A percentile compares a stretch with the other conserved stretches of the same genome.
phyloP scores from a whole-genome alignment of 2,113 vertebrate genomes.

The Zosterops borbonicus region DNA sequence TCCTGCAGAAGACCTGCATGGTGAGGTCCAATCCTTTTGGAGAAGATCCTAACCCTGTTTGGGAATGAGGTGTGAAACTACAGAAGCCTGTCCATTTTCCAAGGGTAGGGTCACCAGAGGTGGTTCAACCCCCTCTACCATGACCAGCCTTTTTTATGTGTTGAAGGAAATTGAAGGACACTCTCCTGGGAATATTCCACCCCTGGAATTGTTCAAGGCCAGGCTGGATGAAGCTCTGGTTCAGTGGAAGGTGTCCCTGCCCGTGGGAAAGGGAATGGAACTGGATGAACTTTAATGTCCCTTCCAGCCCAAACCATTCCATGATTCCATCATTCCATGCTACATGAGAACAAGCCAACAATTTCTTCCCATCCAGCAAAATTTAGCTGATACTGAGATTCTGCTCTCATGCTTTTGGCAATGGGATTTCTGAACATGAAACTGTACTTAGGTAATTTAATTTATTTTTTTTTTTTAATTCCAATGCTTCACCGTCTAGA shows the following conservation, averaged over 20 bases:
- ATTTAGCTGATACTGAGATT: background rate
- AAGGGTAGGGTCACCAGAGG: constrained; percentile 23
- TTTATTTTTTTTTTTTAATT: background rate
- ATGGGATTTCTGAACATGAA: background rate
- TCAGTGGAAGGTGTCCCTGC: background rate
- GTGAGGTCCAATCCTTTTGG: background rate
- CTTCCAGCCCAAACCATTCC: background rate
- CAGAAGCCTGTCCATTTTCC: constrained; percentile 72
- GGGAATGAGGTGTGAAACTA: constrained; percentile 53
- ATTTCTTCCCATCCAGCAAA: background rate
- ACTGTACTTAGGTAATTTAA: background rate
- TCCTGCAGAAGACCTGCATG: background rate
- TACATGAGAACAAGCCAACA: background rate
- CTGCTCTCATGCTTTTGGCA: background rate
- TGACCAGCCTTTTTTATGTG: background rate
- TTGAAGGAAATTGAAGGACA: background rate
- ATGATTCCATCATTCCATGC: background rate
- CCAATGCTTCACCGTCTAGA: background rate
- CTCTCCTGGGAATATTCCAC: background rate
- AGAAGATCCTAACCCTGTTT: background rate
- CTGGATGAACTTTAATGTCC: background rate
- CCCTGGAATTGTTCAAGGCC: background rate
- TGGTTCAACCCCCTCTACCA: background rate
- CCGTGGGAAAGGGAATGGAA: background rate
- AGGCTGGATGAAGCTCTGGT: background rate